Percentiles rank a stretch among this genome's conserved stretches.
Conservation (phyloP, 2,888 invertebrate genomes). For the Stenolophus ochropezus region DNA sequence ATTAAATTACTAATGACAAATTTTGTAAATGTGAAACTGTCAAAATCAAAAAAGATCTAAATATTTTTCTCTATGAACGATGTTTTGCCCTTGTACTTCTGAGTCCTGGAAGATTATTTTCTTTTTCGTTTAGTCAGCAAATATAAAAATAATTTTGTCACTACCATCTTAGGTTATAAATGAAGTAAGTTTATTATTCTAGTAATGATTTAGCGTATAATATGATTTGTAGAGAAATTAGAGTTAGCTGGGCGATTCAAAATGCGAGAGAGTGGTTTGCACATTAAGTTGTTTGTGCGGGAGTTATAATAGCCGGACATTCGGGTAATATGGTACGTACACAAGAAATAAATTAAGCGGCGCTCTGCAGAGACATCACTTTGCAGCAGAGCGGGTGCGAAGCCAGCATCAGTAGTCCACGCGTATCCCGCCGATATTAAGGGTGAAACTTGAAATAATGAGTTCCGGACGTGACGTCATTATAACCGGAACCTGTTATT, state of each 20-base stretch:
- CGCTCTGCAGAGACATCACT: constrained; percentile 52
- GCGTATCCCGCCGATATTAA: constrained; percentile 70
- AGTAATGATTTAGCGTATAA: background rate
- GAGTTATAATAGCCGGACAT: constrained; percentile 56
- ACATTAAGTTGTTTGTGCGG: constrained; percentile 22
- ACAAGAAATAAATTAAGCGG: constrained; percentile 57
- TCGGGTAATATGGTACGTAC: constrained; percentile 53
- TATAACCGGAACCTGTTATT: constrained; percentile 73
- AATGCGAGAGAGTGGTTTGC: constrained; percentile 12
- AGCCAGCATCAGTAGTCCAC: constrained; percentile 70
- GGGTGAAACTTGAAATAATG: constrained; percentile 74
- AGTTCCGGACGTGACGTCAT: constrained; percentile 75
- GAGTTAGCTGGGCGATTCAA: background rate
- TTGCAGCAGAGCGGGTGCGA: constrained; percentile 29
- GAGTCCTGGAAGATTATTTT: no score
- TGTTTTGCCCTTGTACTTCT: no score
- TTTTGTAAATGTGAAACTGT: no score
- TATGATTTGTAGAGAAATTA: background rate
- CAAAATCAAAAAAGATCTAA: no score
- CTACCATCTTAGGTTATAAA: no score
- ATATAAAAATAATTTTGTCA: no score
- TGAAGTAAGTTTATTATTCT: background rate
- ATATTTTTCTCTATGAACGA: no score
- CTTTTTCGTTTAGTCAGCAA: no score
- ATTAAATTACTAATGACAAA: no score